phyloP scores from a whole-genome alignment of 1,140 invertebrate species.

The Macrobrachium rosenbergii region DNA sequence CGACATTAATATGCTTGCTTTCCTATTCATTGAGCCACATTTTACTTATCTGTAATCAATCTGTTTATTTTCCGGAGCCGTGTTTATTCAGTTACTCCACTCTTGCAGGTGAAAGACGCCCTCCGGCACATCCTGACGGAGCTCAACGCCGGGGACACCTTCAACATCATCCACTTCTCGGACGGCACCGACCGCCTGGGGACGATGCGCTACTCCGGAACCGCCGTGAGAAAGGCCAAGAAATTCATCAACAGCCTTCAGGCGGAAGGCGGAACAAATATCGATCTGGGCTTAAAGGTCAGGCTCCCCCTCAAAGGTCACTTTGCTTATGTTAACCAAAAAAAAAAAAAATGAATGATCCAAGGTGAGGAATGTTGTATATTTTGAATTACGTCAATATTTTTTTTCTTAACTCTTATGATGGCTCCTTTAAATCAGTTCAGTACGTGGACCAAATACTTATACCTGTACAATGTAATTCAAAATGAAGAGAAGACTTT shows the following conservation, averaged over 20 bases:
- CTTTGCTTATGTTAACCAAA: too few relatives aligned
- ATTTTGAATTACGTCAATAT: background rate
- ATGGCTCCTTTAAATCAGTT: too few relatives aligned
- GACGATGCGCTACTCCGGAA: constrained; percentile 48
- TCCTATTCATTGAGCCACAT: too few relatives aligned
- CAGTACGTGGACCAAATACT: too few relatives aligned
- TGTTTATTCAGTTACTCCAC: background rate
- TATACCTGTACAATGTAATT: too few relatives aligned
- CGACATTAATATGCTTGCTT: too few relatives aligned
- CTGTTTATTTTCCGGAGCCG: too few relatives aligned
- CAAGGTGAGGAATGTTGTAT: background rate
- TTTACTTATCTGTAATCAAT: too few relatives aligned
- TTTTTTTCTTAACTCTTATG: too few relatives aligned
- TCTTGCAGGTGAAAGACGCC: constrained; percentile 63
- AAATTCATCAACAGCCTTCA: constrained; percentile 60
- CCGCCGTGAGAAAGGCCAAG: constrained; percentile 49
- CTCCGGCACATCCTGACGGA: constrained; percentile 56
- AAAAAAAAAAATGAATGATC: too few relatives aligned
- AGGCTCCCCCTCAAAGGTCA: too few relatives aligned
- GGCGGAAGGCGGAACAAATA: constrained; percentile 60
- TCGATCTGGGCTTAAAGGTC: constrained; percentile 62
- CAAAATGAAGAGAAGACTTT: too few relatives aligned
- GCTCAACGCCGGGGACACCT: constrained; percentile 60
- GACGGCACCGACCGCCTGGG: constrained; percentile 33
- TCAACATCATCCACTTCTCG: constrained; percentile 64